Conservation (phyloP, 2,797 vertebrate species). For the Notoglanidium macrostoma region DNA sequence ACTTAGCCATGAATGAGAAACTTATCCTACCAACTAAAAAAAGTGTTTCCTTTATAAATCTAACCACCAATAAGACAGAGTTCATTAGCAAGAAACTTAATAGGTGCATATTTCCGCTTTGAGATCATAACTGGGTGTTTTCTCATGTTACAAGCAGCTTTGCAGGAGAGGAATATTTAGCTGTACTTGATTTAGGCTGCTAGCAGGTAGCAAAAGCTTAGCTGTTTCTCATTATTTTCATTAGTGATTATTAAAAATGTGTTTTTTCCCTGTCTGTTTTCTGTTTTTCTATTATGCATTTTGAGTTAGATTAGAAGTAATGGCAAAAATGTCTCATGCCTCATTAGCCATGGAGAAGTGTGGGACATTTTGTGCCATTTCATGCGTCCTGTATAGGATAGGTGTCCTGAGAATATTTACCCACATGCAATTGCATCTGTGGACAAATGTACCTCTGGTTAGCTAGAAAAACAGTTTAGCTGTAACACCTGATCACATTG, state of each 20-base stretch:
- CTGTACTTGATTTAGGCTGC: background rate
- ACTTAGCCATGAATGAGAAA: slow-evolving; percentile 40
- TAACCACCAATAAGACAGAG: slow-evolving; percentile 17
- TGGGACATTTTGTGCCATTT: background rate
- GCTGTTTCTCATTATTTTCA: slow-evolving; percentile 25
- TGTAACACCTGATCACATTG: background rate
- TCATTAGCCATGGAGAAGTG: background rate
- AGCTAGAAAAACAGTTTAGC: background rate
- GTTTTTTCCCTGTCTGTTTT: background rate
- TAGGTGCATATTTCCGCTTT: slow-evolving; percentile 31
- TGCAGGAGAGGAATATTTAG: background rate
- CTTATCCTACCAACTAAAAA: slow-evolving; percentile 17
- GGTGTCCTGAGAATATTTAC: background rate
- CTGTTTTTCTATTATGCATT: background rate
- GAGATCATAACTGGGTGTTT: slow-evolving; percentile 15
- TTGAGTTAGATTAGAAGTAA: background rate
- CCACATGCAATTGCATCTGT: background rate
- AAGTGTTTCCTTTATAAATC: slow-evolving; percentile 38
- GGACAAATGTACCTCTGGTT: background rate
- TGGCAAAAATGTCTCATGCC: background rate
- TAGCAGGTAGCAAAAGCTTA: slow-evolving; percentile 9
- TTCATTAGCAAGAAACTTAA: slow-evolving; percentile 30
- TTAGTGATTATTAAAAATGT: slow-evolving; percentile 15
- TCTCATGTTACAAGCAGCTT: slow-evolving; percentile 11
- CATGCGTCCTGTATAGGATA: background rate